Evolutionary conservation across 2,113 vertebrate species (phyloP), one percentile per base, ranked within the genome.

Genomic region (Proteles cristata): DNA sequence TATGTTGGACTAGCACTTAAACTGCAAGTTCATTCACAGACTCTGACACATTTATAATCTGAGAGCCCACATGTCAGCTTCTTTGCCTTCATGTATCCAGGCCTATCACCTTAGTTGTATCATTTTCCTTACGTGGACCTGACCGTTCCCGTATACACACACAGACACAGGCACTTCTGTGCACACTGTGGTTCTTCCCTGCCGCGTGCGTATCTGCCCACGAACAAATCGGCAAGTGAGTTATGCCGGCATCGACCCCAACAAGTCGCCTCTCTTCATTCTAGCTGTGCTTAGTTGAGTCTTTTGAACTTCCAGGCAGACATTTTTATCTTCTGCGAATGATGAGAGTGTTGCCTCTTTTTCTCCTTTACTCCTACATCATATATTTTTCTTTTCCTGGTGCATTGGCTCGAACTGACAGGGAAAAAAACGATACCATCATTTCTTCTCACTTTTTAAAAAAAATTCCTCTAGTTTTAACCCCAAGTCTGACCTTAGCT

Each of bases 91-190:
- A 55, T 3, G 19, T 23, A 14, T 15, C 6, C 9, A 10, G 11
- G 0, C 12, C 17, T 25, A 4, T 12, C 33, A 39, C 5, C 2
- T 43, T 11, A 21, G 15, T 8, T 23, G 11, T 2, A 1, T 26
- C 5, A 5, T 19, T 83, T 11, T 87, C 55, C 21, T 48, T 11
- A 7, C 11, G 11, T 14, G 14, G 25, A 0, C 2, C 76, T 50
- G 45, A 12, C 69, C 45, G n/a, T 17, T 48, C 21, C 19, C 8
- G 1, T 4, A 11, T 11, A 4, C 17, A 10, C 26, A 84, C 28
- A n/a, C 17, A 4, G 1, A 39, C 4, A 3, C 23, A 5, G 50
- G 50, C 1, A 33, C 28, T 7, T 2, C 5, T 7, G 21, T 3
- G 8, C 14, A 15, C 4, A 5, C 25, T 9, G 0, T 17, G 0